Base-by-base conservation (phyloP, 2,888 invertebrate genomes). In the Euclidia mi region DNA sequence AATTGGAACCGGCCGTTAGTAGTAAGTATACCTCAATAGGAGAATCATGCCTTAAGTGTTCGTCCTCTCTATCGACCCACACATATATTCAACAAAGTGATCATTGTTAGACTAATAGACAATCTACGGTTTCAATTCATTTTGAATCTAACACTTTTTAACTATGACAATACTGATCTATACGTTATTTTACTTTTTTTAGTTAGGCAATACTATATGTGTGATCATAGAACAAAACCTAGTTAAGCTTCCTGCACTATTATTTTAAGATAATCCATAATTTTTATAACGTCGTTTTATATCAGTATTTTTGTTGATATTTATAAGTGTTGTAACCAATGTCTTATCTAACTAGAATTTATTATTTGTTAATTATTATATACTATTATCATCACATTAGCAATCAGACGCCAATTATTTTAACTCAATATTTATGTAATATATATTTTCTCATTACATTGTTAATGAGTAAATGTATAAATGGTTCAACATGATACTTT, bases 241-340 rank as follows among this genome's bases (percentile, higher is more conserved):
- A 52, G 32, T 14, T 44, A 56, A 64, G 43, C 62, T 55, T 56
- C 14, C 11, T 57, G 56, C 69, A 69, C 57, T 69, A 49, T 61
- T 61, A 61, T 63, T 60, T 60, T 66, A 68, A 68, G 56, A 64
- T 65, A 55, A n/a, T 62, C 65, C 3, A 55, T 72, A 60, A 65
- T 69, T 64, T 72, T 63, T 66, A 65, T 69, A 74, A 65, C 35
- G 47, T 73, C 61, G 62, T 76, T 70, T 65, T 64, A 63, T 64
- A 75, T 61, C 75, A 76, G 76, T 75, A 71, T 73, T 74, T 58
- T 76, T 76, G 68, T 77, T 76, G 68, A 70, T 74, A 65, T 74
- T 75, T 75, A 74, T 75, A 68, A 74, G 68, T 71, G 75, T 75
- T 75, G 71, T 73, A 75, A 70, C 65, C 71, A 56, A 65, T 67